These are phyloP conservation scores for Sebastes itinus DNA, from an alignment of 2,797 vertebrate species.

Conservation along the genomic window DNA sequence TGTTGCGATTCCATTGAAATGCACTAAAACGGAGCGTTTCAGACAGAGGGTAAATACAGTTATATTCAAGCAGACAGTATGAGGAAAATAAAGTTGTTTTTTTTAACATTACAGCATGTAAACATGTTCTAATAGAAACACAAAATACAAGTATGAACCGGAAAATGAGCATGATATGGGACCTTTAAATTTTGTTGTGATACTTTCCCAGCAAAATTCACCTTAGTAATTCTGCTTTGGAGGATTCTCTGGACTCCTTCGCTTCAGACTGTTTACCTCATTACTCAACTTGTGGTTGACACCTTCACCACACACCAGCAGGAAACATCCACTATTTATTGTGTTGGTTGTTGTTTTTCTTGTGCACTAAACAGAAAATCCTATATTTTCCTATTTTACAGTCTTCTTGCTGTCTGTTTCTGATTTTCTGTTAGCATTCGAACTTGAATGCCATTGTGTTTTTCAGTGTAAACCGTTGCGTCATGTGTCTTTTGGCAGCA, in stretches of 20 bases:
- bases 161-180: too few species aligned
- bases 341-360: not conserved
- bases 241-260: not conserved
- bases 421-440: not conserved
- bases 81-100: too few species aligned
- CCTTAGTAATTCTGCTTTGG: not conserved
- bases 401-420: not conserved
- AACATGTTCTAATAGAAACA: too few species aligned
- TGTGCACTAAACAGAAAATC: not conserved
- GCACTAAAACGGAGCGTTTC: too few species aligned
- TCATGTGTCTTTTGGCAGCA: conserved; percentile 4
- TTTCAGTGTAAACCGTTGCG: conserved; percentile 1
- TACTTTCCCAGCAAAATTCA: not conserved
- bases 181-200: too few species aligned
- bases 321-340: not conserved
- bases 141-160: too few species aligned
- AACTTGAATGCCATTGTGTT: not conserved
- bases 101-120: too few species aligned
- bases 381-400: not conserved
- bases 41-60: too few species aligned
- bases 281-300: not conserved
- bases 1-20: too few species aligned
- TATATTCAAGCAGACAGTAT: too few species aligned
- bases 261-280: not conserved
- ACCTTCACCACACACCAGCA: not conserved